Evolutionary conservation across 2,113 vertebrate genomes (phyloP), one percentile per base, ranked within the genome.

Genomic region (Cyprinus carpio): DNA sequence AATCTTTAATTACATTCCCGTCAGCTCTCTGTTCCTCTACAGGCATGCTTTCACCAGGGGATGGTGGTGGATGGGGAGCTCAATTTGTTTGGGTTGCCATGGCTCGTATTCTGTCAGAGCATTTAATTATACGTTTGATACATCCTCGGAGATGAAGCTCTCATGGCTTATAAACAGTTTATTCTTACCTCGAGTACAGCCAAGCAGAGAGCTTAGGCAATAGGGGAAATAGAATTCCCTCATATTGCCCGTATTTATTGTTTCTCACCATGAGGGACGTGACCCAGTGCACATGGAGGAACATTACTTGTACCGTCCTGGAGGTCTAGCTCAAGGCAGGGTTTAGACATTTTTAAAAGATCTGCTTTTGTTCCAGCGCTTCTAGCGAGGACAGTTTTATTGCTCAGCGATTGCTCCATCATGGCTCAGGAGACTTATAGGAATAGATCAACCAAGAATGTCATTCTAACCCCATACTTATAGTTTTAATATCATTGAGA

Each of bases 121-220:
- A 43, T 84, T 43, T 76, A 58, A 82, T 85, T 67, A 85, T 69
- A 37, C n/a, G 69, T 80, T 65, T 67, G 76, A 87, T 69, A 80
- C 54, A 76, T 65, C 54, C 71, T n/a, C 11, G 4, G 83, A 76
- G 58, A 62, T 75, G 18, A 18, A 34, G 75, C 46, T 77, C 43
- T 85, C 75, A 37, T 51, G 51, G 23, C 46, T 67, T 78, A 69
- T 51, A 79, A 37, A 79, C 62, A 31, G 43, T 85, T 85, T 60
- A 58, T 56, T 29, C 62, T 71, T 85, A 69, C 79, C 75, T 79
- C 1, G 2, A 34, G 37, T 67, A 78, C 84, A 58, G 20, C 60
- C 62, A 65, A n/a, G 75, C n/a, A 1, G 6, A 25, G 58, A 23
- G 43, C 20, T 71, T 58, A 16, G 27, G 75, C 27, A 54, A 54